A percentile compares a stretch with the other conserved stretches of the same genome.
These are phyloP conservation scores for Characodon lateralis DNA, from an alignment of 2,797 vertebrate species.

Conservation along the genomic window DNA sequence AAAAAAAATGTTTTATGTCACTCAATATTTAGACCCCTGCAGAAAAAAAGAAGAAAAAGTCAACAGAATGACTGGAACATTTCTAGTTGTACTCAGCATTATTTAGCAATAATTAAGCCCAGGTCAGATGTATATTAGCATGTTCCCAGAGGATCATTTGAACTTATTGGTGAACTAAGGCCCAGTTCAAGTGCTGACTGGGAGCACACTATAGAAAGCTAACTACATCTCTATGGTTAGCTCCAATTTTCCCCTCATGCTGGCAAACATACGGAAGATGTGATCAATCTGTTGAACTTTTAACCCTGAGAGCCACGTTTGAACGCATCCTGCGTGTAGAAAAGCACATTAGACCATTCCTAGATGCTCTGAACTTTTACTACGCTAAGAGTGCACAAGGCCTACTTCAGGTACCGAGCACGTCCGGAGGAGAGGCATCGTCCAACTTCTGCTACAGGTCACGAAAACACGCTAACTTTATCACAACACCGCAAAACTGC, in stretches of 20 bases:
- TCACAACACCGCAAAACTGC: constrained; percentile 24
- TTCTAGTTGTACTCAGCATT: not conserved
- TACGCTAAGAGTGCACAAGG: constrained; percentile 65
- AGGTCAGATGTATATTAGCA: not conserved
- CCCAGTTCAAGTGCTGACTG: constrained; percentile 50
- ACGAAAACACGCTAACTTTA: constrained; percentile 61
- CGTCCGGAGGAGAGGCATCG: constrained; percentile 70
- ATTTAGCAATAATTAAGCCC: not conserved
- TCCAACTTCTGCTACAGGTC: constrained; percentile 79
- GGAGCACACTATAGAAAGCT: constrained; percentile 60
- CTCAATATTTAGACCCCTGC: constrained; percentile 64
- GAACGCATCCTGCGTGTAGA: not conserved
- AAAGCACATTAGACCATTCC: constrained; percentile 14
- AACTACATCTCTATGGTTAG: constrained; percentile 63
- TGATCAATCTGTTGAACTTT: not conserved
- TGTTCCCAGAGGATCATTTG: constrained; percentile 2
- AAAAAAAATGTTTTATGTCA: constrained; percentile 59
- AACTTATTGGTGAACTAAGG: constrained; percentile 34
- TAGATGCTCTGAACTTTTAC: constrained; percentile 70
- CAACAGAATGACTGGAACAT: not conserved
- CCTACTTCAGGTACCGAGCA: constrained; percentile 74
- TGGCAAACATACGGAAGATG: not conserved
- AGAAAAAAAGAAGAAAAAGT: constrained; percentile 36
- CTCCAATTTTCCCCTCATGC: constrained; percentile 19
- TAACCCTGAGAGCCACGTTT: not conserved